Base-by-base conservation (phyloP, 2,888 invertebrate genomes). In the Graphium colonna region DNA sequence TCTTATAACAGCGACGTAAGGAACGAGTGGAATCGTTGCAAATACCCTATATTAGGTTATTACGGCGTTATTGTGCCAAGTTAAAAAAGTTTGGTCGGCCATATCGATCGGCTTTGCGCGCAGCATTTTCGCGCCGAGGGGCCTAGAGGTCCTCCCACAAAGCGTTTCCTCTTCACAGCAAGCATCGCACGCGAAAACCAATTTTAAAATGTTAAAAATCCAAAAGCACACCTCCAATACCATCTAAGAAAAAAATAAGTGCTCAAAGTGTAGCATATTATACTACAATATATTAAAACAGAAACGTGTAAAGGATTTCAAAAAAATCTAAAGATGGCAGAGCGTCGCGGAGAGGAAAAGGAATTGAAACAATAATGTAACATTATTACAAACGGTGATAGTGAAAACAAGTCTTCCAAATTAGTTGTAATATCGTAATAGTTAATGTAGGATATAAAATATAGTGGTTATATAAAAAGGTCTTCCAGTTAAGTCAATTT, bases 341-440 rank as follows among this genome's bases (percentile, higher is more conserved):
- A 36, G 31, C 31, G 31, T 36, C 77, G 41, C 48, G 44, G 38
- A 49, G 45, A 13, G 39, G 48, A 38, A 45, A 44, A 38, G 31
- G 13, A 47, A 40, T 50, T 43, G 42, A 54, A 51, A 42, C 31
- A 36, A 58, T 58, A 56, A 62, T 62, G 59, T 59, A 55, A 51
- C 38, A 46, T 16, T 60, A 54, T 52, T 60, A 55, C 44, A 52
- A 52, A 55, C 69, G 74, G 72, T 64, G 58, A 41, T 79, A 82
- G 75, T 72, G 84, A 72, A 86, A 87, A 73, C 74, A 85, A 85
- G 88, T 88, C 88, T 88, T 88, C 87, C 87, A 84, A 71, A 64
- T 59, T 76, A 79, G 73, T 61, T 59, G 65, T 64, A 59, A 41
- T 42, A 51, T 57, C 60, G 45, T 58, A 51, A 42, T 43, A 21